Evolutionary conservation across 1,140 invertebrate species (phyloP).

Genomic region (Helicoverpa zea): DNA sequence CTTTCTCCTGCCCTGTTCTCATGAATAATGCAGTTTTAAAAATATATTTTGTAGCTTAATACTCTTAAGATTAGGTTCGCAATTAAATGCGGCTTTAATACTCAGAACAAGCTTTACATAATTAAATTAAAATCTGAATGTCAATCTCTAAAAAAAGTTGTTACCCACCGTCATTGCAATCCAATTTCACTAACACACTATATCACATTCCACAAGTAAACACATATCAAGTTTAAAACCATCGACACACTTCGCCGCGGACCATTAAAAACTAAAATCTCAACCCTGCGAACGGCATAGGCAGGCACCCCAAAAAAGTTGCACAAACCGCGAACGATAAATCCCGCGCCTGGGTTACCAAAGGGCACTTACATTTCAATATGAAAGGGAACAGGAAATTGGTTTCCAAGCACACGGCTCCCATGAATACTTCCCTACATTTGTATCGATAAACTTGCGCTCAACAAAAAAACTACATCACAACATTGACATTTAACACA

Average conservation of each 20-base stretch:
- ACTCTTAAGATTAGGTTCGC: too few species aligned
- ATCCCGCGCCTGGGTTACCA: slow-evolving; percentile 42
- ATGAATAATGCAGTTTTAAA: too few species aligned
- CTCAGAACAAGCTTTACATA: too few species aligned
- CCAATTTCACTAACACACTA: too few species aligned
- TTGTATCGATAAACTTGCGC: slow-evolving; percentile 58
- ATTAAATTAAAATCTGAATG: background rate
- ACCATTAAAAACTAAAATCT: slow-evolving; percentile 12
- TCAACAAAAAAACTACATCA: slow-evolving; percentile 31
- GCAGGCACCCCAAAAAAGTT: slow-evolving; percentile 32
- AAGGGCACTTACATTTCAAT: slow-evolving; percentile 68
- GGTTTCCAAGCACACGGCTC: slow-evolving; percentile 65
- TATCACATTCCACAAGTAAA: background rate
- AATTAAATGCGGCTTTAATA: too few species aligned
- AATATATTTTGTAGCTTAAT: too few species aligned
- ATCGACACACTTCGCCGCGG: background rate
- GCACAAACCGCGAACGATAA: slow-evolving; percentile 43
- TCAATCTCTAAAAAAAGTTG: too few species aligned
- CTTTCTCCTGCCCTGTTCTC: too few species aligned
- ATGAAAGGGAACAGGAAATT: slow-evolving; percentile 70
- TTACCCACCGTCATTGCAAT: too few species aligned
- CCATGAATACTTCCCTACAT: slow-evolving; percentile 60
- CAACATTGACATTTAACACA: slow-evolving; percentile 44
- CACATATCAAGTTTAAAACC: background rate
- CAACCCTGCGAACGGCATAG: slow-evolving; percentile 21